phyloP scores from a whole-genome alignment of 2,888 invertebrate genomes.

The Oligia strigilis region DNA sequence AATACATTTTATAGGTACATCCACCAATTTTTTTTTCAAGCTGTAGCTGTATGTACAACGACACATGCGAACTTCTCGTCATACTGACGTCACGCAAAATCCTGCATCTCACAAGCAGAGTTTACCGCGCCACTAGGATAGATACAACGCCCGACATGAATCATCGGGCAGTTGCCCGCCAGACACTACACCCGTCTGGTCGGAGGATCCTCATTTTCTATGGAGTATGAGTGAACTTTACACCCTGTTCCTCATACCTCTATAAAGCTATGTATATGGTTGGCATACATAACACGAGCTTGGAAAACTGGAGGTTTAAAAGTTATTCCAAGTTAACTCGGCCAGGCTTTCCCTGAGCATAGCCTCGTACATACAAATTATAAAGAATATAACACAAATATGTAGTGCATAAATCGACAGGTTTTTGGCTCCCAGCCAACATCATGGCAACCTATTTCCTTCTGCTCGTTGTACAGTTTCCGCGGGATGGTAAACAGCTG shows the following conservation, averaged over 20 bases:
- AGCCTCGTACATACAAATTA: slow-evolving; percentile 47
- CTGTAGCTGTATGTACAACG: no score
- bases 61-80: no score
- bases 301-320: background rate
- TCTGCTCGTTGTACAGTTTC: slow-evolving; percentile 58
- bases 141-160: no score
- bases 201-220: no score
- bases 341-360: slow-evolving; percentile 14
- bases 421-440: slow-evolving; percentile 59
- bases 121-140: no score
- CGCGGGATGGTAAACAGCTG: slow-evolving; percentile 52
- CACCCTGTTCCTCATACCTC: no score
- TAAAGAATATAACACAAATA: slow-evolving; percentile 58
- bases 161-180: no score
- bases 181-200: no score
- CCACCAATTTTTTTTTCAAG: background rate
- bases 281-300: slow-evolving; percentile 1
- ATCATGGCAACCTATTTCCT: slow-evolving; percentile 60
- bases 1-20: background rate
- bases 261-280: background rate
- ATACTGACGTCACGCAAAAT: no score
- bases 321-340: slow-evolving; percentile 34
- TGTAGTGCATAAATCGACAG: slow-evolving; percentile 64
- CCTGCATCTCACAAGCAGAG: no score
- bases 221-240: no score